These are phyloP conservation scores for Drosophila cognata DNA, from an alignment of 2,888 invertebrate genomes.

Conservation along the genomic window DNA sequence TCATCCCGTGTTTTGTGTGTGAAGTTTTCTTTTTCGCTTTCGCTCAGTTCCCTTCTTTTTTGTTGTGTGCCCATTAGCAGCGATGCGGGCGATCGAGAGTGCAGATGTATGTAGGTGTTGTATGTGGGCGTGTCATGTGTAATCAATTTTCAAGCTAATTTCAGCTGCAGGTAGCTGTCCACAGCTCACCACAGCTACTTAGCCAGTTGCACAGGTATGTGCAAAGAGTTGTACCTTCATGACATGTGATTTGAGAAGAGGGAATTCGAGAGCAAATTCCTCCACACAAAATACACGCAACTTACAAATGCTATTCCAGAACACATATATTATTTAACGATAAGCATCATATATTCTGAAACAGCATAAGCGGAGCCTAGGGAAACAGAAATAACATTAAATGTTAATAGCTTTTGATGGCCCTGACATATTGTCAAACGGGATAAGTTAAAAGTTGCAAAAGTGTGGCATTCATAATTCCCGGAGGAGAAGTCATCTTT, in stretches of 20 bases:
- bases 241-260: slow-evolving; percentile 32
- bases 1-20: slow-evolving; percentile 15
- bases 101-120: slow-evolving; percentile 8
- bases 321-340: neutral
- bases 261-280: neutral
- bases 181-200: slow-evolving; percentile 12
- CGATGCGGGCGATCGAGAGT: slow-evolving; percentile 18
- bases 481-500: neutral
- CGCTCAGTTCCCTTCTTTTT: slow-evolving; percentile 59
- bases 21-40: slow-evolving; percentile 33
- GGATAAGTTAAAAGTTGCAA: neutral
- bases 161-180: slow-evolving; percentile 8
- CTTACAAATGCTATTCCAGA: neutral
- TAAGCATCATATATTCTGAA: neutral
- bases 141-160: slow-evolving; percentile 71
- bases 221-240: slow-evolving; percentile 28
- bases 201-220: slow-evolving; percentile 55
- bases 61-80: slow-evolving; percentile 72
- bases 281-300: neutral
- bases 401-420: neutral
- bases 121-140: slow-evolving; percentile 64
- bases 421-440: neutral
- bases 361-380: neutral
- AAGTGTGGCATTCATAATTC: neutral
- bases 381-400: neutral